A percentile compares a stretch with the other conserved stretches of the same genome.
phyloP scores from a whole-genome alignment of 1,140 invertebrate species.

The Aleiodes sp. region DNA sequence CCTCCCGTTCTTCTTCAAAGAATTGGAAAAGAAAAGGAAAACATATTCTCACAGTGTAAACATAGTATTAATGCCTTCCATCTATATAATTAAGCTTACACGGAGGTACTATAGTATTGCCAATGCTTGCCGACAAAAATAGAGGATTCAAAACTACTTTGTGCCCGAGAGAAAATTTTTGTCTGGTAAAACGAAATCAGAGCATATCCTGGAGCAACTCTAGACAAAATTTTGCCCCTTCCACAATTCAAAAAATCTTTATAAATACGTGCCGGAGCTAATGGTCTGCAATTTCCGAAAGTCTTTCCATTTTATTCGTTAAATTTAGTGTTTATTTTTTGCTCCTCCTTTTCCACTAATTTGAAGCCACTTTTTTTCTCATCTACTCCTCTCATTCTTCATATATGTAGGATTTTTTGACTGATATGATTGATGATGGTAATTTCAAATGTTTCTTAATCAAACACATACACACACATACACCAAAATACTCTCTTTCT shows the following conservation, averaged over 20 bases:
- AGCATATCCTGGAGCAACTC: constrained; percentile 4
- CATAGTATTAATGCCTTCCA: neutral
- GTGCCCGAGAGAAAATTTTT: neutral
- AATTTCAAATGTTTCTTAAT: neutral
- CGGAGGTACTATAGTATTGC: constrained; percentile 5
- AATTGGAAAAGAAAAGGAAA: no score
- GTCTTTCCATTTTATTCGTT: neutral
- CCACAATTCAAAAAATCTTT: no score
- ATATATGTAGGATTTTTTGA: neutral
- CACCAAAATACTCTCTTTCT: no score
- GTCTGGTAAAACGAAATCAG: constrained; percentile 9
- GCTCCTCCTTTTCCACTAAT: neutral
- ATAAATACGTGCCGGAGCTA: constrained; percentile 1
- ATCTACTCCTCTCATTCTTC: no score
- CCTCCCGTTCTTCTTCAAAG: neutral
- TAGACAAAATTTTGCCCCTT: no score
- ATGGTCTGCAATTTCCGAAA: neutral
- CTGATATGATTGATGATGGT: neutral
- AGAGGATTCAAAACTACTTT: constrained; percentile 2
- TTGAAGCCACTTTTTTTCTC: no score
- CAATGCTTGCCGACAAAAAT: neutral
- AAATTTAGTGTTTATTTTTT: neutral
- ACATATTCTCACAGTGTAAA: neutral
- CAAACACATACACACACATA: no score
- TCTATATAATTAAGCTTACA: constrained; percentile 1